Percentiles rank a stretch among this genome's conserved stretches.
Evolutionary conservation across 2,113 vertebrate genomes (phyloP).

Genomic region (Hippocampus mohnikei): DNA sequence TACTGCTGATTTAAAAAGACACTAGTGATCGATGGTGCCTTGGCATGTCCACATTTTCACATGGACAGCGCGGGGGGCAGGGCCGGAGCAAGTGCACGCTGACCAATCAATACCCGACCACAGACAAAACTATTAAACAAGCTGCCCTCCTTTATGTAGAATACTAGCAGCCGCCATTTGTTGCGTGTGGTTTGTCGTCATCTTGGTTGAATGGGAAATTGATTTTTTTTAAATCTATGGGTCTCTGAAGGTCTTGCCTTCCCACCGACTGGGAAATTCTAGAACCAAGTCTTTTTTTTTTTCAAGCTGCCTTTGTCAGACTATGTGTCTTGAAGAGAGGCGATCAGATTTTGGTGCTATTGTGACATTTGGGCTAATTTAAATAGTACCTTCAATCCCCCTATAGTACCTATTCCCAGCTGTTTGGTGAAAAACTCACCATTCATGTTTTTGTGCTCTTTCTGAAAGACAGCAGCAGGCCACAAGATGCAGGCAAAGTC

Average conservation of each 20-base stretch:
- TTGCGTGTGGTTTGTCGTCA: neutral
- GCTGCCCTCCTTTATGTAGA: neutral
- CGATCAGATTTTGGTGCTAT: no score
- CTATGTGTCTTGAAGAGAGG: no score
- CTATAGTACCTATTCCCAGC: no score
- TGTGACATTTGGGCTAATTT: no score
- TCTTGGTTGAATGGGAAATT: neutral
- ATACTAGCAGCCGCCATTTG: neutral
- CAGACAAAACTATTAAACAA: constrained; percentile 17
- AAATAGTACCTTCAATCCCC: no score
- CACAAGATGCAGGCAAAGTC: no score
- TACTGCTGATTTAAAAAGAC: neutral
- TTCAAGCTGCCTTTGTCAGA: no score
- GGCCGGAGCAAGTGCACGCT: constrained; percentile 31
- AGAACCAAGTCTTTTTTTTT: neutral
- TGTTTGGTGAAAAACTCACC: no score
- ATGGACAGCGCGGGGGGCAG: constrained; percentile 11
- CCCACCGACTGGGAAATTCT: neutral
- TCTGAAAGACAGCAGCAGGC: no score
- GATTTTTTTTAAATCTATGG: constrained; percentile 17
- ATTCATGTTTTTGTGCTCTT: no score
- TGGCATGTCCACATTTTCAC: constrained; percentile 28
- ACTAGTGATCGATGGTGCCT: constrained; percentile 31
- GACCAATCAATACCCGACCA: constrained; percentile 57
- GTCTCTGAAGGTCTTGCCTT: no score